Conservation (phyloP, 2,888 invertebrate species). For the Epinotia bilunana region DNA sequence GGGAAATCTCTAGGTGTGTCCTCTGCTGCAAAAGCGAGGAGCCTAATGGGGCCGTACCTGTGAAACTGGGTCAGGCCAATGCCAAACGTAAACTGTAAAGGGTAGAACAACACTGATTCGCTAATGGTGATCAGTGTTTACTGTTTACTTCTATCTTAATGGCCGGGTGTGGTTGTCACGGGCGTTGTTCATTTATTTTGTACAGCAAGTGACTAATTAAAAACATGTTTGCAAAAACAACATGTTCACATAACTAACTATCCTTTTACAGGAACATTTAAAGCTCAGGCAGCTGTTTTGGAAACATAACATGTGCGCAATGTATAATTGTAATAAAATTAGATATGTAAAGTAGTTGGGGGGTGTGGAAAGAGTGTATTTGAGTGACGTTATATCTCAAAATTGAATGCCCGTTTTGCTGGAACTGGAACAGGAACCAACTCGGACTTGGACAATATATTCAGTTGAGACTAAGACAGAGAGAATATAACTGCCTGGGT, state of each 20-base stretch:
- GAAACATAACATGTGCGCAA: too few species aligned
- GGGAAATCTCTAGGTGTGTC: constrained; percentile 65
- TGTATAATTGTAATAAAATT: background rate
- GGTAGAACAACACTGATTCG: constrained; percentile 22
- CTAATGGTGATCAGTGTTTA: constrained; percentile 6
- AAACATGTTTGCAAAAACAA: too few species aligned
- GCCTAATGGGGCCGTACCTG: constrained; percentile 63
- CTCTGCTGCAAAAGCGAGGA: constrained; percentile 56
- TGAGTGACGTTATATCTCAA: too few species aligned
- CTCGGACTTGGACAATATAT: too few species aligned
- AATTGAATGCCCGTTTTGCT: too few species aligned
- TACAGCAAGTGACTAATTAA: background rate
- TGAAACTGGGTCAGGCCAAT: constrained; percentile 73
- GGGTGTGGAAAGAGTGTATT: too few species aligned
- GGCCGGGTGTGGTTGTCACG: background rate
- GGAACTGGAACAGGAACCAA: too few species aligned
- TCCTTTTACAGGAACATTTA: background rate
- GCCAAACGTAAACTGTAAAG: constrained; percentile 54
- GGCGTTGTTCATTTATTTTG: background rate
- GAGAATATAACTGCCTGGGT: too few species aligned
- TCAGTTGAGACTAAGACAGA: too few species aligned
- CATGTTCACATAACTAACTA: background rate
- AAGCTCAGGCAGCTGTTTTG: background rate
- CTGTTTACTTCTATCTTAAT: constrained; percentile 18
- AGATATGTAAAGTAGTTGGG: background rate